Evolutionary conservation across 1,140 invertebrate species (phyloP).

Genomic region (Caenorhabditis remanei): DNA sequence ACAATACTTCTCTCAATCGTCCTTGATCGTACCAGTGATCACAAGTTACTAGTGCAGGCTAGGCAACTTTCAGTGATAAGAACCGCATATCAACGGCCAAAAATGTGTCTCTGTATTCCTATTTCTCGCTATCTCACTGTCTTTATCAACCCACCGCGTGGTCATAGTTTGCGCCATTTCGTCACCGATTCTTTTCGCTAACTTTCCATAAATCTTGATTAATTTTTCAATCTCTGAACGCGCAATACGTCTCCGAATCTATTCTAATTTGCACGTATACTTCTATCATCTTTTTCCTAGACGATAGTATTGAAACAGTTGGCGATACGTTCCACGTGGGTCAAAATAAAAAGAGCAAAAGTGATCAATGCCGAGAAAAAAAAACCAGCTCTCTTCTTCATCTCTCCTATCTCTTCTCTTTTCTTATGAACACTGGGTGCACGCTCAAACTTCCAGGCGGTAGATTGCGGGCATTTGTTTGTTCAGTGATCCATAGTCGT

Average conservation of each 20-base stretch:
- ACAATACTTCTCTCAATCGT: not conserved
- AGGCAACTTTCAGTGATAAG: constrained; percentile 28
- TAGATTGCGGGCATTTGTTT: not conserved
- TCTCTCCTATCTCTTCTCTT: not conserved
- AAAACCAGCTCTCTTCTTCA: not conserved
- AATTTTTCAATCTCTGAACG: constrained; percentile 1
- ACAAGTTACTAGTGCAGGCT: constrained; percentile 9
- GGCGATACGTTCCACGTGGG: constrained; percentile 16
- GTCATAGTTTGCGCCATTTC: constrained; percentile 16
- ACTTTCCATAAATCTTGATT: not conserved
- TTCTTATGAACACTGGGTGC: not conserved
- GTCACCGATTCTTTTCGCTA: not conserved
- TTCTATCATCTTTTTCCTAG: constrained; percentile 1
- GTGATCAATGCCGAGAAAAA: not conserved
- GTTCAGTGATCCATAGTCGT: not conserved
- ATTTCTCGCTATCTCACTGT: not conserved
- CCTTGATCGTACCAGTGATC: constrained; percentile 48
- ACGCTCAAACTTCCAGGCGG: not conserved
- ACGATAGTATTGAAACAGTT: not conserved
- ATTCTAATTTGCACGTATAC: not conserved
- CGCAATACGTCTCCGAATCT: not conserved
- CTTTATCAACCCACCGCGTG: constrained; percentile 30
- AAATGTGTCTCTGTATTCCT: constrained; percentile 17
- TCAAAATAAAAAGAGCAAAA: not conserved
- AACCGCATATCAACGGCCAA: not conserved